A percentile compares a stretch with the other conserved stretches of the same genome.
Conservation (phyloP, 2,797 vertebrate species). For the Crypturellus tataupa region DNA sequence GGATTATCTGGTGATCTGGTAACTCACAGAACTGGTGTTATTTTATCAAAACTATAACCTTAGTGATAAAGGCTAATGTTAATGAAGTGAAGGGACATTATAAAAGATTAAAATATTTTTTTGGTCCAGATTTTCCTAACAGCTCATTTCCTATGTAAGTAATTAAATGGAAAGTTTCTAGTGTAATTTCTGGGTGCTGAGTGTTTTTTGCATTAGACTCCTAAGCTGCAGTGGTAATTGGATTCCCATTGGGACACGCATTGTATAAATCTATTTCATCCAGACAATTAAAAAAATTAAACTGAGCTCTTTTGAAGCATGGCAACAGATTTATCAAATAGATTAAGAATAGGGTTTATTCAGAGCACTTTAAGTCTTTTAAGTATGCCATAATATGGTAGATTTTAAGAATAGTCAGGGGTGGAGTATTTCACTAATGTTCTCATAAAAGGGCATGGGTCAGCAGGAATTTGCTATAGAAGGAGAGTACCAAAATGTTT, state of each 20-base stretch:
- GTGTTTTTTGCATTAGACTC: neutral
- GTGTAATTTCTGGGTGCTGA: neutral
- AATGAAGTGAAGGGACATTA: neutral
- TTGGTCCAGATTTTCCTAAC: neutral
- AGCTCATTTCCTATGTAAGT: neutral
- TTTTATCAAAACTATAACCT: neutral
- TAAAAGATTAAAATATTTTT: neutral
- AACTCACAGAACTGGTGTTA: neutral
- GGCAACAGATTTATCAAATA: neutral
- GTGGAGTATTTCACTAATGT: neutral
- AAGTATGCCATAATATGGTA: neutral
- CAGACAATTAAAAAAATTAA: neutral
- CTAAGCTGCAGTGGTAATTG: neutral
- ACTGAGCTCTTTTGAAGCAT: neutral
- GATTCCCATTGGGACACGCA: neutral
- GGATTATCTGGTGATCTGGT: neutral
- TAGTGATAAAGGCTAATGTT: neutral
- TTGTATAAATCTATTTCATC: neutral
- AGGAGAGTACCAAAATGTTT: accelerated
- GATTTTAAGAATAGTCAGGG: neutral
- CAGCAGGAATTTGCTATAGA: neutral
- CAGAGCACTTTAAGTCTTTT: neutral
- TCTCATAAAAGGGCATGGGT: neutral
- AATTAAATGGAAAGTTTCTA: neutral
- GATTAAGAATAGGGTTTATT: neutral